Evolutionary conservation across 2,797 vertebrate species (phyloP), one percentile per base, ranked within the genome.

Genomic region (Anguilla pacifica): DNA sequence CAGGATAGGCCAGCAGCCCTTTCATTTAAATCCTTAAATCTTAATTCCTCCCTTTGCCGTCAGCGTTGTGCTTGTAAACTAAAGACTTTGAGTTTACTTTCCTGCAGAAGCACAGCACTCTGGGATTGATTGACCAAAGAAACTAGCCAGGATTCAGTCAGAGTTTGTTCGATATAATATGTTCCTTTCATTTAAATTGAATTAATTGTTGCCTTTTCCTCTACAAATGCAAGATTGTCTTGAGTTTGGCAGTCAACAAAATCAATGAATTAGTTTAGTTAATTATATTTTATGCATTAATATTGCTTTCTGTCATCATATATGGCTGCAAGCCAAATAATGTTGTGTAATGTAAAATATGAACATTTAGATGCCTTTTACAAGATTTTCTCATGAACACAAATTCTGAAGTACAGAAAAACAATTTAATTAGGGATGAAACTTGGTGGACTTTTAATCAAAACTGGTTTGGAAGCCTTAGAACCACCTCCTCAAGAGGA

Each of bases 21-120:
- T 79, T 46, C 1, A 46, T 35, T 35, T 35, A 35, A 35, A 35
- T 35, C 31, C 31, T 35, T 35, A 35, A 35, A 35, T 35, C 31
- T 35, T 35, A 35, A 35, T 35, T 35, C 31, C 31, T 35, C 31
- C 31, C 31, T 35, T 35, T 3, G 74, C 15, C n/a, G 86, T 77
- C 57, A 4, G 86, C 3, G 86, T 70, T 59, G 31, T 77, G 19
- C 84, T 77, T 13, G 84, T 88, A 85, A 89, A 85, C 83, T 84
- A 81, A 43, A 82, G 57, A 82, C 85, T 77, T 35, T 39, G 70
- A 83, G 3, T 43, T 53, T 28, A 51, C 81, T 83, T 31, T 43
- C 1, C 6, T 28, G 31, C n/a, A 15, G 35, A 81, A 46, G 17
- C 17, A 59, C 19, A 59, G 6, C 31, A 77, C 11, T 43, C 35